Evolutionary conservation across 2,888 invertebrate species (phyloP), one percentile per base, ranked within the genome.

Genomic region (Sisyra nigra): DNA sequence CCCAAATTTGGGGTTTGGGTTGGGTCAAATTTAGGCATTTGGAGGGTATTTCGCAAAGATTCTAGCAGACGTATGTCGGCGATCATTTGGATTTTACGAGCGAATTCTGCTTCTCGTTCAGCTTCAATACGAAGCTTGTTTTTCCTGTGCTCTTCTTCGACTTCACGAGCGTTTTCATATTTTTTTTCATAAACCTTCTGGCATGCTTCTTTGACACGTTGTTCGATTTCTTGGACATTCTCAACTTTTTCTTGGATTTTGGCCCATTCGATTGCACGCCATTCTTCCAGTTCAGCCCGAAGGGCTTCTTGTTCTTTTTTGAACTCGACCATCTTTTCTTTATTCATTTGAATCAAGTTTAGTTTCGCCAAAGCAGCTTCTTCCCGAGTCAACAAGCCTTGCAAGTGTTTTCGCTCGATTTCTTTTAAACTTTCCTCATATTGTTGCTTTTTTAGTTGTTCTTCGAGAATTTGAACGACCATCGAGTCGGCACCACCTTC

Each of bases 1-100:
- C 76, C 75, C 11, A 74, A 51, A 33, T 72, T 72, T 19, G 69
- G 62, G 11, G 68, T 63, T 57, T 74, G 71, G 1, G 72, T 74
- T 1, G 72, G 63, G 55, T 76, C 74, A 48, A 74, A 66, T 40
- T 73, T 66, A 58, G 18, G 17, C 8, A 30, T 7, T 37, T 37
- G 18, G 3, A 37, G 17, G n/a, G 37, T 37, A 24, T 24, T 24
- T 5, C 7, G 24, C 24, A 24, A 24, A 7, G 24, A 24, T 24
- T 24, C 24, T 7, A 24, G 2, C 4, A 37, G 19, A 43, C 57
- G 59, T 11, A 67, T 55, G 48, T 66, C 65, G 45, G 59, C 56
- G 31, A 66, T 66, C 18, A 66, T 41, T 44, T 58, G 56, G 2
- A 60, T 55, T 49, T 63, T 65, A 14, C 54, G 54, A 2, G 48